Percentiles rank a stretch among this genome's conserved stretches.
Evolutionary conservation across 2,113 vertebrate genomes (phyloP).

Genomic region (Erinaceus europaeus): DNA sequence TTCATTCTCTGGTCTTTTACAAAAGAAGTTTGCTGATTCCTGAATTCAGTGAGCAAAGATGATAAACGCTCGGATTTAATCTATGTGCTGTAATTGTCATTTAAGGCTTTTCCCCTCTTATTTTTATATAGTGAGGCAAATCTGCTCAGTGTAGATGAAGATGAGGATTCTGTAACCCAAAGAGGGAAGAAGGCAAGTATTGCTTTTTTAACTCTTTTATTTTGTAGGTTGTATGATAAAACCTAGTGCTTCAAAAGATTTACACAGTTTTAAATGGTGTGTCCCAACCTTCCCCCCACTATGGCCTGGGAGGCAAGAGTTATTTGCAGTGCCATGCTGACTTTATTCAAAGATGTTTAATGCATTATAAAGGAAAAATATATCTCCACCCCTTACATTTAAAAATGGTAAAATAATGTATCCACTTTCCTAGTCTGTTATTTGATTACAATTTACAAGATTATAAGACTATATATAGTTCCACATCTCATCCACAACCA

Average conservation of each 20-base stretch:
- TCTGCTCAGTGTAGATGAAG: constrained; percentile 88
- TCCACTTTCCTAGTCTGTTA: too few species aligned
- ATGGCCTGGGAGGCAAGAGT: neutral
- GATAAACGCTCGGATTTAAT: constrained; percentile 33
- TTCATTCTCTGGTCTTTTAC: neutral
- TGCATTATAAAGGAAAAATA: neutral
- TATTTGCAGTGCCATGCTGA: neutral
- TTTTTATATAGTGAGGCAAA: constrained; percentile 81
- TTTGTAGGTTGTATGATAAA: constrained; percentile 14
- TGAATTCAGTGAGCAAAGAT: constrained; percentile 30
- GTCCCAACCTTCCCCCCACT: neutral
- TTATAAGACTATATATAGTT: too few species aligned
- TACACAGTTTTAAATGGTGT: neutral
- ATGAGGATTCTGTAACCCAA: constrained; percentile 78
- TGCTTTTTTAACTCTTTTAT: constrained; percentile 2
- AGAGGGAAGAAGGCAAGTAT: constrained; percentile 90
- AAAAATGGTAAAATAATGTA: too few species aligned
- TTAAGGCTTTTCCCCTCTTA: constrained; percentile 48
- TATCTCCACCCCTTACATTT: neutral
- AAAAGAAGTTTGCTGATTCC: constrained; percentile 15
- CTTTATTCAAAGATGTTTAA: neutral
- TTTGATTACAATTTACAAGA: too few species aligned
- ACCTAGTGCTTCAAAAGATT: neutral
- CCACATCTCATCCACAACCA: too few species aligned
- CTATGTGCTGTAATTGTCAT: constrained; percentile 28